A percentile compares a stretch with the other conserved stretches of the same genome.
Conservation (phyloP, 2,888 invertebrate species). For the Caenorhabditis sp. region DNA sequence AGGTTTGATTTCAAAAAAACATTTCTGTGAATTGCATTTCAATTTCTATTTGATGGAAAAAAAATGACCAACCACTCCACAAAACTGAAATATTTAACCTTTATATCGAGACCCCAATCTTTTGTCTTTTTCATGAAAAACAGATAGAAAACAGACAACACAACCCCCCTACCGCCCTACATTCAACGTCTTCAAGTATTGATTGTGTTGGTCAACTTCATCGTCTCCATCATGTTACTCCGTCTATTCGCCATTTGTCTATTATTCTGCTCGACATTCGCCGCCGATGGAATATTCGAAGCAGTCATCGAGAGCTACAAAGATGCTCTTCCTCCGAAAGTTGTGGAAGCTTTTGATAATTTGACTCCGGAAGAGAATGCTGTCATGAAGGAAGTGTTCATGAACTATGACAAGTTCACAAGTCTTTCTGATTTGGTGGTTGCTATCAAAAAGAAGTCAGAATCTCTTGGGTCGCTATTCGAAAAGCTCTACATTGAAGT, state of each 20-base stretch:
- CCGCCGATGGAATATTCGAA: conserved; percentile 44
- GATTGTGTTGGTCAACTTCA: conserved; percentile 21
- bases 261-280: not conserved
- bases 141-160: conserved; percentile 40
- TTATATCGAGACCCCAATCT: conserved; percentile 17
- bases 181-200: conserved; percentile 43
- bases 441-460: conserved; percentile 54
- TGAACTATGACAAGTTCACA: conserved; percentile 48
- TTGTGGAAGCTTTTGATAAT: conserved; percentile 56
- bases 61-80: not conserved
- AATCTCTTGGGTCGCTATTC: conserved; percentile 41
- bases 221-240: conserved; percentile 2
- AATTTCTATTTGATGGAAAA: too few species aligned
- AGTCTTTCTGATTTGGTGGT: conserved; percentile 48
- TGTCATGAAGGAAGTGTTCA: conserved; percentile 54
- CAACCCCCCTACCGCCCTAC: conserved; percentile 33
- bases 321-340: conserved; percentile 54
- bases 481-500: conserved; percentile 55
- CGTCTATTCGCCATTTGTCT: conserved; percentile 6
- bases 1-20: too few species aligned
- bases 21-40: too few species aligned
- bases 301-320: conserved; percentile 51
- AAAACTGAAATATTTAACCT: conserved; percentile 19
- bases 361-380: conserved; percentile 43
- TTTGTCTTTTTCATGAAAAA: conserved; percentile 25